Percentiles rank a stretch among this genome's conserved stretches.
Evolutionary conservation across 2,888 invertebrate species (phyloP).

Genomic region (Dolomedes plantarius): DNA sequence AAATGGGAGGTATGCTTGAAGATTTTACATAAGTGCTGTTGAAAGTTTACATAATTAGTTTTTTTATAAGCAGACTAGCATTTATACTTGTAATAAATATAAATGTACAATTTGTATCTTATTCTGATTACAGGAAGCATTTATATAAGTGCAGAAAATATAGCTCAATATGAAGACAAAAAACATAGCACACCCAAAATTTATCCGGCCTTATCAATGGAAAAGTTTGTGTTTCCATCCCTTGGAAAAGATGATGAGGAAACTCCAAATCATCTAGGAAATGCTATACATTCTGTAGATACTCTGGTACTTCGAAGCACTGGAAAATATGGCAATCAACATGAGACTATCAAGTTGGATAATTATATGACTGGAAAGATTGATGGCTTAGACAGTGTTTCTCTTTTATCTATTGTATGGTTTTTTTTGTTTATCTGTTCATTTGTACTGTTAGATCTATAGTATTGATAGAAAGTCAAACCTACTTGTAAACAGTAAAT

Average conservation of each 20-base stretch:
- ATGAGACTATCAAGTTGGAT: constrained; percentile 40
- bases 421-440: too few relatives aligned
- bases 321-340: constrained; percentile 47
- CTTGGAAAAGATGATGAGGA: neutral
- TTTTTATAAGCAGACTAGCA: too few relatives aligned
- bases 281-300: neutral
- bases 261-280: neutral
- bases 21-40: too few relatives aligned
- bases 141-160: constrained; percentile 50
- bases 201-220: constrained; percentile 1
- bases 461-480: too few relatives aligned
- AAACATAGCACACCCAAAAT: neutral
- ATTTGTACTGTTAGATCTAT: too few relatives aligned
- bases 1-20: too few relatives aligned
- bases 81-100: too few relatives aligned
- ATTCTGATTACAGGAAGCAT: constrained; percentile 39
- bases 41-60: too few relatives aligned
- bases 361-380: neutral
- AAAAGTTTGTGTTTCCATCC: neutral
- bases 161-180: neutral
- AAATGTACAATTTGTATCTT: too few relatives aligned
- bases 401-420: constrained; percentile 49
- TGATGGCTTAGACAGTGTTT: constrained; percentile 39
- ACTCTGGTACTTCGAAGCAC: constrained; percentile 51
- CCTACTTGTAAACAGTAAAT: too few relatives aligned